Evolutionary conservation across 2,797 vertebrate species (phyloP), one percentile per base, ranked within the genome.

Genomic region (Macroramphosus scolopax): DNA sequence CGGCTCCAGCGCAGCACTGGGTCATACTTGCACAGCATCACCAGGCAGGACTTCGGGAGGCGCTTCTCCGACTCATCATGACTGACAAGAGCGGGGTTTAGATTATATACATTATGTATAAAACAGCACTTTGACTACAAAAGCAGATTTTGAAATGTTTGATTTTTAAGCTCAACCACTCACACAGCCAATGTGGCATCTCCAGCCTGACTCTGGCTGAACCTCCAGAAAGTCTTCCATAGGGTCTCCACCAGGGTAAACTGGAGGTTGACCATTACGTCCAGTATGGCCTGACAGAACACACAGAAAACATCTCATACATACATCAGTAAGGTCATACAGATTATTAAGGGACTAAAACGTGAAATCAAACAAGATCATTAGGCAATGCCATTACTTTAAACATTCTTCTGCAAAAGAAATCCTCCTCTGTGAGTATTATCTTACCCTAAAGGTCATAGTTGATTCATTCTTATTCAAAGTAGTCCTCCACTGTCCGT

Each of bases 161-260:
- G 25, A 22, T 17, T 22, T 4, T 25, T 17, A 17, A 17, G 54
- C 3, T 2, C 28, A 17, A 30, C 5, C 18, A 89, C 93, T 91
- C 85, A 96, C 94, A 94, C 91, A 5, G 92, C 86, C 67, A 92
- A 51, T 0, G 92, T 81, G 2, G 86, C 85, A 57, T 96, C 94
- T 17, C 87, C 90, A 57, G 89, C 77, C 77, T 92, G 93, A 74
- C 73, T 92, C 77, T 94, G 90, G 75, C 91, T 92, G 78, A 93
- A 93, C 78, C 95, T 91, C 95, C 95, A 97, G 85, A 96, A 96
- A 15, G 91, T 96, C 74, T 97, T 96, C 95, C 95, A 97, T 20
- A 97, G 85, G 0, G 95, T 95, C 77, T 97, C 95, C 61, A 97
- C 94, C 78, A 97, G 82, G 0, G 93, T 94, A 70, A 97, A 97